Conservation (phyloP, 2,797 vertebrate genomes). For the Hippoglossus hippoglossus region DNA sequence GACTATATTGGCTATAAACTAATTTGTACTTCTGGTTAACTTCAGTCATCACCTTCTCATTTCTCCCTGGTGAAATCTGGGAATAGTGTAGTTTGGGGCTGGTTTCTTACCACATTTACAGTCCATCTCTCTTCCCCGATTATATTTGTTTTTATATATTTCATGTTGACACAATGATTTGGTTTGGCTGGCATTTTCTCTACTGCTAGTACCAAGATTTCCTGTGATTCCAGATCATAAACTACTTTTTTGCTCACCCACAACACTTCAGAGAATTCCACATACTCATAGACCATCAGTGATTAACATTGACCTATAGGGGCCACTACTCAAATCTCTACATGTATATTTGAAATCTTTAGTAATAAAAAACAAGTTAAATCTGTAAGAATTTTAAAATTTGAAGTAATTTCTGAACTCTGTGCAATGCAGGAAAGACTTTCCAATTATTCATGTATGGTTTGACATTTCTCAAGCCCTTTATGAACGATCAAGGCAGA, state of each 20-base stretch:
- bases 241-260: constrained; percentile 3
- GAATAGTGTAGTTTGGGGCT: background rate
- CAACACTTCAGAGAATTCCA: constrained; percentile 12
- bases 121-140: background rate
- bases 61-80: constrained; percentile 8
- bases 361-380: no score
- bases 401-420: background rate
- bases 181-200: constrained; percentile 11
- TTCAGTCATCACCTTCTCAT: background rate
- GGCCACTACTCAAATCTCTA: constrained; percentile 9
- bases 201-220: constrained; percentile 3
- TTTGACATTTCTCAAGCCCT: constrained; percentile 7
- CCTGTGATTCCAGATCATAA: constrained; percentile 36
- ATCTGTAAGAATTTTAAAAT: constrained; percentile 2
- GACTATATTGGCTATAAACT: no score
- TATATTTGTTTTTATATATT: background rate
- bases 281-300: background rate
- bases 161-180: constrained; percentile 6
- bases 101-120: background rate
- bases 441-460: background rate
- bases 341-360: constrained; percentile 6
- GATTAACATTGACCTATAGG: background rate
- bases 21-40: no score
- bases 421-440: background rate
- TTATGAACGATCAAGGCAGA: background rate